Evolutionary conservation across 2,113 vertebrate genomes (phyloP).

Genomic region (Eretmochelys imbricata): DNA sequence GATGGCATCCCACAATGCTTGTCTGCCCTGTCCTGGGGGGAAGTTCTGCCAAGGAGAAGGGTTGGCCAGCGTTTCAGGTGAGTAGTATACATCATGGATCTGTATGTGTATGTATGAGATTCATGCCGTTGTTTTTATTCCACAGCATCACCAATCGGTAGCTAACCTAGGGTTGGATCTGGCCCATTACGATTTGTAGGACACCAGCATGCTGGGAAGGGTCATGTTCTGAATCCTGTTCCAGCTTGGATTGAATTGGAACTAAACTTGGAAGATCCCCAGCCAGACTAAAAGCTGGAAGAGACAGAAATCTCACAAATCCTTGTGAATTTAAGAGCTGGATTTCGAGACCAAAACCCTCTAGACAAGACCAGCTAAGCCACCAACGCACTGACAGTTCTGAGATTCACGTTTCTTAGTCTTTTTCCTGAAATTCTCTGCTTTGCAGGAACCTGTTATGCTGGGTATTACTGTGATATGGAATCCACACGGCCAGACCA

Average conservation of each 20-base stretch:
- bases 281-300: neutral
- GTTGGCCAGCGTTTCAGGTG: slow-evolving; percentile 73
- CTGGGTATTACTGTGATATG: slow-evolving; percentile 79
- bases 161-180: neutral
- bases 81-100: neutral
- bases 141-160: neutral
- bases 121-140: neutral
- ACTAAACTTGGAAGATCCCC: neutral
- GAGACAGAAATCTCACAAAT: neutral
- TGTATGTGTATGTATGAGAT: neutral
- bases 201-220: neutral
- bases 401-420: neutral
- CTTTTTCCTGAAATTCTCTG: neutral
- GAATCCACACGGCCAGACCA: slow-evolving; percentile 71
- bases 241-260: neutral
- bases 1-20: slow-evolving; percentile 73
- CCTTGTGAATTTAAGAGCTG: neutral
- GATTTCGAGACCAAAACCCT: neutral
- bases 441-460: slow-evolving; percentile 71
- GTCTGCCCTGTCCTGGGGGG: slow-evolving; percentile 82
- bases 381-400: neutral
- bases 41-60: slow-evolving; percentile 81
- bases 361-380: neutral
- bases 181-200: neutral
- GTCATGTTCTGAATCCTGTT: neutral